These are phyloP conservation scores for Corynorhinus townsendii DNA, from an alignment of 2,113 vertebrate genomes.

Conservation along the genomic window DNA sequence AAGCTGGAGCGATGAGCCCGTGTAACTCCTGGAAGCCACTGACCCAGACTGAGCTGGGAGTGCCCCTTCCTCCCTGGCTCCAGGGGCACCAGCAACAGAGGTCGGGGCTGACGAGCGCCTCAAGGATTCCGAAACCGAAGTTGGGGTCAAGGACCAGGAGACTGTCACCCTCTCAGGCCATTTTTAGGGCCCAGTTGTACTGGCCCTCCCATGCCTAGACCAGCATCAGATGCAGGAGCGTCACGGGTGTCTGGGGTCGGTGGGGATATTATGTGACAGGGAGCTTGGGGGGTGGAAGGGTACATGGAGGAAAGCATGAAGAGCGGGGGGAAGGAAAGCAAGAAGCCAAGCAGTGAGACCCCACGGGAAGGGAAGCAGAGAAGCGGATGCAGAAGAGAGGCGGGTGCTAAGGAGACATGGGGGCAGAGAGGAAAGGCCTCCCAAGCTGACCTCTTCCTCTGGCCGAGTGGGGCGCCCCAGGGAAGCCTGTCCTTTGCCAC, in stretches of 20 bases:
- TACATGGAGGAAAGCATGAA: neutral
- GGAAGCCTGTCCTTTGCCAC: neutral
- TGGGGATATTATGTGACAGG: constrained; percentile 24
- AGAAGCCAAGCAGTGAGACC: neutral
- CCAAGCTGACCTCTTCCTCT: neutral
- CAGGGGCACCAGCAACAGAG: neutral
- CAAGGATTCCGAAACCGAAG: neutral
- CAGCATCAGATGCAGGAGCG: neutral
- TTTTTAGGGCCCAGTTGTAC: neutral
- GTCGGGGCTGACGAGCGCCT: neutral
- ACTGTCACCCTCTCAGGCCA: neutral
- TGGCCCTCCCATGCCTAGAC: neutral
- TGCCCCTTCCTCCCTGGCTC: neutral
- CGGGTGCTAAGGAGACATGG: neutral
- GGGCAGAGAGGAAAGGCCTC: neutral
- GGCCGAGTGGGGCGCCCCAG: neutral
- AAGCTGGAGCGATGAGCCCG: neutral
- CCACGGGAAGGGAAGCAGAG: neutral
- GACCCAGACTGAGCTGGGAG: neutral
- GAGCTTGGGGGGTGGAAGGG: neutral
- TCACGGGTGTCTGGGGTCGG: neutral
- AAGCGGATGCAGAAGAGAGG: neutral
- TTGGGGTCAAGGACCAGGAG: neutral
- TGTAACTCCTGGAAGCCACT: neutral
- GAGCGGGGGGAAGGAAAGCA: neutral